phyloP scores from a whole-genome alignment of 2,113 vertebrate genomes.

The Atrichornis clamosus region DNA sequence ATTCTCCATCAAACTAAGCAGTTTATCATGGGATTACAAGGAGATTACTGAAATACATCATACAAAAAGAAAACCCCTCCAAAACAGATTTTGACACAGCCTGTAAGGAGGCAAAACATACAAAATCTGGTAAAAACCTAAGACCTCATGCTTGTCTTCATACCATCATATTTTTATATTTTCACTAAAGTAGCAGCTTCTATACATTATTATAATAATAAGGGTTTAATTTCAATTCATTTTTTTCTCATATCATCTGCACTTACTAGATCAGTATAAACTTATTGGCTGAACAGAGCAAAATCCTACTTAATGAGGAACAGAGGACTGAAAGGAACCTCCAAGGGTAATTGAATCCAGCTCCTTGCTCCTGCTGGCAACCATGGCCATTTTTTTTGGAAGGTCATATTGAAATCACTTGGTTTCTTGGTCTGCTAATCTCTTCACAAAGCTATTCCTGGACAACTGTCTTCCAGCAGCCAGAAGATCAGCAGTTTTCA shows the following conservation, averaged over 20 bases:
- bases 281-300: background rate
- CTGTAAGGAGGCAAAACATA: background rate
- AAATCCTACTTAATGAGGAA: constrained; percentile 20
- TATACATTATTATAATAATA: background rate
- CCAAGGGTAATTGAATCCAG: constrained; percentile 33
- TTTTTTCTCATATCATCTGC: background rate
- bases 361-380: background rate
- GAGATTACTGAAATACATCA: constrained; percentile 50
- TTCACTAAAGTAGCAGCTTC: background rate
- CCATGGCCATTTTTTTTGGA: background rate
- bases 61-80: background rate
- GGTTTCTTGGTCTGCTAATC: background rate
- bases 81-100: constrained; percentile 4
- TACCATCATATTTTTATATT: background rate
- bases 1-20: constrained; percentile 53
- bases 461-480: background rate
- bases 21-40: constrained; percentile 58
- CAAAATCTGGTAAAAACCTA: background rate
- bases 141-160: background rate
- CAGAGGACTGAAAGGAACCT: background rate
- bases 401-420: constrained; percentile 34
- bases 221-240: background rate
- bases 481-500: background rate
- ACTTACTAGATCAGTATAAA: background rate
- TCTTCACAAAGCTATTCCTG: background rate